Conservation (phyloP, 2,797 vertebrate genomes). For the Chaenodraco wilsoni region DNA sequence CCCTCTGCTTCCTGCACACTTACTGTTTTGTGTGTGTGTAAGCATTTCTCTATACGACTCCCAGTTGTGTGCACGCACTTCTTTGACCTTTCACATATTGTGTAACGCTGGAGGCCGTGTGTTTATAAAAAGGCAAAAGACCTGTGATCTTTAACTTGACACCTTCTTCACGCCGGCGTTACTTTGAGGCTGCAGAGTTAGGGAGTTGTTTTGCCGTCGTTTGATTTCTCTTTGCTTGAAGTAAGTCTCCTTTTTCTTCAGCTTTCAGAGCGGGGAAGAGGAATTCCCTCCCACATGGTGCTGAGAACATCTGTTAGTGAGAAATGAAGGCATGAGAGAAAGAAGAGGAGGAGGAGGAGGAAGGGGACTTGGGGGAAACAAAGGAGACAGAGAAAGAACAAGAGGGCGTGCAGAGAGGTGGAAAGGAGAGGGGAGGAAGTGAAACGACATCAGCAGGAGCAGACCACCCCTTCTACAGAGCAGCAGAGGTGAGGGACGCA, state of each 20-base stretch:
- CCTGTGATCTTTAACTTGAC: slow-evolving; percentile 78
- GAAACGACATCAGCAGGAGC: slow-evolving; percentile 41
- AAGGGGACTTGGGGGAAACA: slow-evolving; percentile 34
- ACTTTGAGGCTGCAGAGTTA: slow-evolving; percentile 35
- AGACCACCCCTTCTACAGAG: slow-evolving; percentile 33
- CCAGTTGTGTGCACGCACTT: slow-evolving; percentile 39
- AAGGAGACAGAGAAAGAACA: slow-evolving; percentile 31
- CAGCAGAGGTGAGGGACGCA: slow-evolving; percentile 54
- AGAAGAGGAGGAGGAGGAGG: slow-evolving; percentile 26
- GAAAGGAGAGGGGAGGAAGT: slow-evolving; percentile 38
- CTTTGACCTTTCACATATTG: slow-evolving; percentile 64
- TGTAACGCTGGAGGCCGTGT: slow-evolving; percentile 45
- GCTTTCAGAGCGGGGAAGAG: slow-evolving; percentile 62
- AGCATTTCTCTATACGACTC: slow-evolving; percentile 29
- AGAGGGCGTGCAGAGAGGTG: slow-evolving; percentile 32
- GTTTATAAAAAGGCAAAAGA: slow-evolving; percentile 70
- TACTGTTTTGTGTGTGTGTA: neutral
- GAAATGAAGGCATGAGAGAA: slow-evolving; percentile 62
- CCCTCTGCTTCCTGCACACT: slow-evolving; percentile 22
- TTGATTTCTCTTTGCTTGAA: slow-evolving; percentile 52
- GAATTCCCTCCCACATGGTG: slow-evolving; percentile 79
- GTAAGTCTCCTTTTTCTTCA: slow-evolving; percentile 49
- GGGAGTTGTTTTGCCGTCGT: slow-evolving; percentile 40
- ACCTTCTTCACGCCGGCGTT: slow-evolving; percentile 53
- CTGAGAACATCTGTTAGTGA: slow-evolving; percentile 77